Evolutionary conservation across 2,113 vertebrate genomes (phyloP), one percentile per base, ranked within the genome.

Genomic region (Arenaria interpres): DNA sequence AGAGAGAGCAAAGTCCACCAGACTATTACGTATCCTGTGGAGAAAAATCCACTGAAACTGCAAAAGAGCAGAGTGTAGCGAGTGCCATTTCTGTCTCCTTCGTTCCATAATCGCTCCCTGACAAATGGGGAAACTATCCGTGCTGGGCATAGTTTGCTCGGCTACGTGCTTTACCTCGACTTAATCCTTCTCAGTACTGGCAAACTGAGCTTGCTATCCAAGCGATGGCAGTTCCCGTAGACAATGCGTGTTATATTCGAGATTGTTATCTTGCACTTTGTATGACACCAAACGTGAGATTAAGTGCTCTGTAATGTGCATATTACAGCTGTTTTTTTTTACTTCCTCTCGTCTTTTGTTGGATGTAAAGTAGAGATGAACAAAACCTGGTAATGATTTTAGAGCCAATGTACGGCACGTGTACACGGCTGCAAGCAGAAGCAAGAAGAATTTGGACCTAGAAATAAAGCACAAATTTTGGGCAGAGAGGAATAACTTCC

Each of bases 311-410:
- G 89, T 88, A 78, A 74, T 94, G 71, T 94, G 93, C 69, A 25
- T 83, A 94, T 96, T 97, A 90, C 94, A 91, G 91, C 80, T 85
- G 83, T 97, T 93, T 89, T 95, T 82, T 87, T 97, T 93, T 89
- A 85, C 97, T 97, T 97, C 85, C 96, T 93, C 56, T 56, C 71
- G 25, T 85, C 80, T 93, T 94, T 95, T 92, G 80, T 91, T 96
- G 94, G 87, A 95, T 84, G 69, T 93, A 66, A 95, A 97, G 54
- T 83, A 64, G 68, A 82, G 81, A 89, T 96, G 95, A 96, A 92
- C 96, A 94, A 96, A 97, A 96, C 41, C 91, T 96, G 88, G 94
- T 87, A 94, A 86, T 68, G 57, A 37, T 92, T 94, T 78, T 62
- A 28, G 79, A 84, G 75, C 59, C 72, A 11, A 85, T 87, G 75